phyloP scores from a whole-genome alignment of 2,113 vertebrate species.

The Centrocercus urophasianus region DNA sequence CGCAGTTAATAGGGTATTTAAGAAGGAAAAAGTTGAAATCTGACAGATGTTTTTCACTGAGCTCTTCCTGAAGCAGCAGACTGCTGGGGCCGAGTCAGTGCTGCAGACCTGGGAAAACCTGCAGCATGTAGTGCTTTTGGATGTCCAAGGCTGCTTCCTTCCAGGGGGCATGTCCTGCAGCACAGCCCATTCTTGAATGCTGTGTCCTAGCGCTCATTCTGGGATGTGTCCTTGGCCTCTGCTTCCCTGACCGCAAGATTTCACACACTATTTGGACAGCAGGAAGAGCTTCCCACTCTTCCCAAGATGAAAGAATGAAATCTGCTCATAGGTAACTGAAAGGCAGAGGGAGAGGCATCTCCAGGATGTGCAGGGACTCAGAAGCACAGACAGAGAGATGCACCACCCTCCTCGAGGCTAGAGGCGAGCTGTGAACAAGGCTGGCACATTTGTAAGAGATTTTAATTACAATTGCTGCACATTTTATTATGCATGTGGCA shows the following conservation, averaged over 20 bases:
- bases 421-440: neutral
- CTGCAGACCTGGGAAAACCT: constrained; percentile 4
- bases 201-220: neutral
- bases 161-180: neutral
- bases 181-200: neutral
- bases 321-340: neutral
- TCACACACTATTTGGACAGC: neutral
- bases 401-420: neutral
- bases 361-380: neutral
- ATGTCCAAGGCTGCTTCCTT: neutral
- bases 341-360: neutral
- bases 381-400: neutral
- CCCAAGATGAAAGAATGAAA: neutral
- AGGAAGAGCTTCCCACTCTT: neutral
- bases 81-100: constrained; percentile 14
- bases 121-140: neutral
- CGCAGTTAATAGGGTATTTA: neutral
- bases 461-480: neutral
- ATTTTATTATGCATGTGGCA: neutral
- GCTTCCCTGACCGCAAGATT: neutral
- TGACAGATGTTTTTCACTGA: neutral
- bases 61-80: neutral
- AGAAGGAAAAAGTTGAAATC: constrained; percentile 11
- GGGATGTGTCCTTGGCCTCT: neutral
- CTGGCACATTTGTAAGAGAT: neutral